Conservation (phyloP, 2,113 vertebrate species). For the Gorsachius goisagi region DNA sequence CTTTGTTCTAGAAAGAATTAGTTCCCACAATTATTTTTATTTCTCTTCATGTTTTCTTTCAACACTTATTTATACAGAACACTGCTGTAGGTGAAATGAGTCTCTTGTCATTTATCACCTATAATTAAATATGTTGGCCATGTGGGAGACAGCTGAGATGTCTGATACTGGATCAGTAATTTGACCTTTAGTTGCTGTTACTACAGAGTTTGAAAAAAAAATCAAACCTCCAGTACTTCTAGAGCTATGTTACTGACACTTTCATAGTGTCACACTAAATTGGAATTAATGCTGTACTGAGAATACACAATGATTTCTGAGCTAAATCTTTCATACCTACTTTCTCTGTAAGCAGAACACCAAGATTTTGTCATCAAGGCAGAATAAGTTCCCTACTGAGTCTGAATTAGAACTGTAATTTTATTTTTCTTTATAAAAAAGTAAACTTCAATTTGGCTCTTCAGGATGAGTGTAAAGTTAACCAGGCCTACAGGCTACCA, state of each 20-base stretch:
- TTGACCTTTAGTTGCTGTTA: neutral
- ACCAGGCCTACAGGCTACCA: neutral
- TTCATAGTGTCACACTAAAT: neutral
- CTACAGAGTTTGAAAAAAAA: neutral
- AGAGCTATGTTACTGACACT: neutral
- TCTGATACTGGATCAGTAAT: neutral
- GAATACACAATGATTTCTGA: neutral
- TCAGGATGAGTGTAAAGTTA: neutral
- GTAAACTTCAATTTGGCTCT: neutral
- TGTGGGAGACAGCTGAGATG: neutral
- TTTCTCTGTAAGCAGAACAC: neutral
- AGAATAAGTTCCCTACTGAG: neutral
- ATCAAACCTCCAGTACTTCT: neutral
- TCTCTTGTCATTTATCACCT: neutral
- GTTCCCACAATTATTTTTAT: neutral
- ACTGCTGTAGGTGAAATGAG: neutral
- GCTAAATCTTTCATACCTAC: neutral
- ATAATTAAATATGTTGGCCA: neutral
- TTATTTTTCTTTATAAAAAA: neutral
- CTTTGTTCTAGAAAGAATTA: neutral
- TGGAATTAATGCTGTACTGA: neutral
- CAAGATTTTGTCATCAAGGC: neutral
- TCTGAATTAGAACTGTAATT: neutral
- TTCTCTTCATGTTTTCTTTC: neutral
- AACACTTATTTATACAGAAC: neutral